Evolutionary conservation across 2,797 vertebrate genomes (phyloP).

Genomic region (Rhadinocentrus ornatus): DNA sequence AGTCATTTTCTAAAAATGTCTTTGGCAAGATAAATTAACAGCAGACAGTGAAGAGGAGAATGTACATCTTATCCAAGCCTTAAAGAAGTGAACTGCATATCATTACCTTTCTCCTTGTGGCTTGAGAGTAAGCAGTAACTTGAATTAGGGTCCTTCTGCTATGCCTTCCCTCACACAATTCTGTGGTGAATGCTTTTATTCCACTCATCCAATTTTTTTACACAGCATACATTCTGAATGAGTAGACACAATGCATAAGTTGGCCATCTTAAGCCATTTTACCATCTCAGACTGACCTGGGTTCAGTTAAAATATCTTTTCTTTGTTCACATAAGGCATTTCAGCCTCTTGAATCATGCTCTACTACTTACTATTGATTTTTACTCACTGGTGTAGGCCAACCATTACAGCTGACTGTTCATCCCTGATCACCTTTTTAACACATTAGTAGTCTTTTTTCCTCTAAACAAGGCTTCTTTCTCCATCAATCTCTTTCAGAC

Average conservation of each 20-base stretch:
- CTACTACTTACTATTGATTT: slow-evolving; percentile 36
- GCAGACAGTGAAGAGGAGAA: not conserved
- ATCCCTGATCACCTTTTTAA: slow-evolving; percentile 36
- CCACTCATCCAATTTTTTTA: slow-evolving; percentile 51
- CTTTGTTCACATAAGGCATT: slow-evolving; percentile 22
- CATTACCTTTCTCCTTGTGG: slow-evolving; percentile 36
- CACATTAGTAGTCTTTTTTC: slow-evolving; percentile 18
- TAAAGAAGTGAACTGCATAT: slow-evolving; percentile 31
- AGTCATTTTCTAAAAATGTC: slow-evolving; percentile 45
- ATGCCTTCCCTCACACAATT: slow-evolving; percentile 30
- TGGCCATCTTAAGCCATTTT: slow-evolving; percentile 34
- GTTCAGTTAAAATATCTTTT: slow-evolving; percentile 34
- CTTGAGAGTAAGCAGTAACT: slow-evolving; percentile 55
- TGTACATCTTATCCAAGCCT: slow-evolving; percentile 30
- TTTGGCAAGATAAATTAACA: slow-evolving; percentile 10
- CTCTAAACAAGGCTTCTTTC: slow-evolving; percentile 19
- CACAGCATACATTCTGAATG: slow-evolving; percentile 56
- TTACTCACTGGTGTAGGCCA: slow-evolving; percentile 32
- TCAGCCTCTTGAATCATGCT: slow-evolving; percentile 24
- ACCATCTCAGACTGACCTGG: slow-evolving; percentile 20
- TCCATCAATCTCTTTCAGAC: slow-evolving; percentile 74
- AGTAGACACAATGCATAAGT: slow-evolving; percentile 43
- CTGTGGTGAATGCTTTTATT: slow-evolving; percentile 51
- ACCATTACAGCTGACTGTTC: slow-evolving; percentile 35
- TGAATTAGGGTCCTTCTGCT: slow-evolving; percentile 40